A percentile compares a stretch with the other conserved stretches of the same genome.
Evolutionary conservation across 2,888 invertebrate genomes (phyloP).

Genomic region (Dasypolia templi): DNA sequence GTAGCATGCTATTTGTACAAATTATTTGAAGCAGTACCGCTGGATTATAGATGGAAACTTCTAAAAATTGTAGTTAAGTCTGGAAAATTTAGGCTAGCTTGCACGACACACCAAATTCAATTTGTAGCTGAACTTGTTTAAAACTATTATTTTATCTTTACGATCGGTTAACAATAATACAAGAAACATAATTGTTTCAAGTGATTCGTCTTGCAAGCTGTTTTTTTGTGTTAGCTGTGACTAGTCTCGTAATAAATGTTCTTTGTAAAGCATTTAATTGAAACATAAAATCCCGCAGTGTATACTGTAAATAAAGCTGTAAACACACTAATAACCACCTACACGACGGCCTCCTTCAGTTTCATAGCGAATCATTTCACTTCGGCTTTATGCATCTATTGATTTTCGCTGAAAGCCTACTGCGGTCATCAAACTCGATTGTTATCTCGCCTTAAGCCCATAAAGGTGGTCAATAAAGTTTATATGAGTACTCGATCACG

Average conservation of each 20-base stretch:
- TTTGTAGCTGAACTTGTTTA: neutral
- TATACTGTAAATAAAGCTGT: conserved; percentile 34
- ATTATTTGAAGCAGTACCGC: neutral
- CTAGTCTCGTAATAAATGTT: conserved; percentile 3
- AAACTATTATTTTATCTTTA: neutral
- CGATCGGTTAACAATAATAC: neutral
- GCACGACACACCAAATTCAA: conserved; percentile 13
- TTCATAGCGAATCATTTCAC: conserved; percentile 36
- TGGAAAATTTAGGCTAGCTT: conserved; percentile 5
- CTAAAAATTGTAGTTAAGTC: neutral
- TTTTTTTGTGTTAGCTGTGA: neutral
- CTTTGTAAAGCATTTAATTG: conserved; percentile 14
- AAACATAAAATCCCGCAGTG: conserved; percentile 27
- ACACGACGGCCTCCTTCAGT: conserved; percentile 21
- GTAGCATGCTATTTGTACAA: conserved; percentile 4
- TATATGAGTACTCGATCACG: conserved; percentile 47
- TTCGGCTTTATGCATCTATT: conserved; percentile 55
- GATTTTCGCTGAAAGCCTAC: conserved; percentile 56
- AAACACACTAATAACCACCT: conserved; percentile 26
- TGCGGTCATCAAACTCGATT: conserved; percentile 59
- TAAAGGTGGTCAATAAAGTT: conserved; percentile 59
- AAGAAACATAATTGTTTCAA: conserved; percentile 15
- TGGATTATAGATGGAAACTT: conserved; percentile 13
- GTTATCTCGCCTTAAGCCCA: conserved; percentile 48
- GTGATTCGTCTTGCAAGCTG: conserved; percentile 4